phyloP scores from a whole-genome alignment of 2,888 invertebrate genomes.

The Drosophila bunnanda region DNA sequence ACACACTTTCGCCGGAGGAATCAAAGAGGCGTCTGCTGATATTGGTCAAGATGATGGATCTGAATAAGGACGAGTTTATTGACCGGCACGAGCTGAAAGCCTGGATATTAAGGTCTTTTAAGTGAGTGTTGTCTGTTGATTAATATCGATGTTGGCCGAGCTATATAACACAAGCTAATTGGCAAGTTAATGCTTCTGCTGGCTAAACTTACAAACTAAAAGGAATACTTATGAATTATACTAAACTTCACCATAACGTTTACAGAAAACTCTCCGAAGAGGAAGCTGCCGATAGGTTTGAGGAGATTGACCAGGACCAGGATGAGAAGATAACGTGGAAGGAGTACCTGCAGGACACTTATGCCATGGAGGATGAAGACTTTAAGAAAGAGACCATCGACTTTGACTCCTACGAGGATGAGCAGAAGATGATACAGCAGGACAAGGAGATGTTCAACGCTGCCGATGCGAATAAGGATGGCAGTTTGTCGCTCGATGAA shows the following conservation, averaged over 20 bases:
- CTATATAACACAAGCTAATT: neutral
- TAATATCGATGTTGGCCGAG: slow-evolving; percentile 57
- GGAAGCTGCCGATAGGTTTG: slow-evolving; percentile 93
- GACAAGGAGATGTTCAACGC: slow-evolving; percentile 94
- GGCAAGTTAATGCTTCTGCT: slow-evolving; percentile 21
- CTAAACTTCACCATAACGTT: neutral
- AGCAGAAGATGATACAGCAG: slow-evolving; percentile 88
- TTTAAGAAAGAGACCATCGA: slow-evolving; percentile 83
- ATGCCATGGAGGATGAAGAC: slow-evolving; percentile 89
- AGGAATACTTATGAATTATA: neutral
- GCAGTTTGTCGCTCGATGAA: slow-evolving; percentile 90
- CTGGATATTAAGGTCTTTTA: slow-evolving; percentile 97
- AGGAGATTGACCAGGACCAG: slow-evolving; percentile 93
- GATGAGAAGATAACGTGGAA: slow-evolving; percentile 94
- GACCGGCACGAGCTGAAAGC: slow-evolving; percentile 93
- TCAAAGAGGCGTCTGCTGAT: slow-evolving; percentile 90
- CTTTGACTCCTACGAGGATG: slow-evolving; percentile 86
- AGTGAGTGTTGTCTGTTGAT: slow-evolving; percentile 86
- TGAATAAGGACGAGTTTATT: slow-evolving; percentile 91
- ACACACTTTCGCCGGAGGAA: slow-evolving; percentile 93
- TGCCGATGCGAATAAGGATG: slow-evolving; percentile 94
- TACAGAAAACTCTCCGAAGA: slow-evolving; percentile 92
- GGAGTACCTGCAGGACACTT: slow-evolving; percentile 95
- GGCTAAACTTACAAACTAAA: slow-evolving; percentile 1
- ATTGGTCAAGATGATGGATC: slow-evolving; percentile 94